Evolutionary conservation across 2,888 invertebrate genomes (phyloP), one percentile per base, ranked within the genome.

Genomic region (Odontomyia ornata): DNA sequence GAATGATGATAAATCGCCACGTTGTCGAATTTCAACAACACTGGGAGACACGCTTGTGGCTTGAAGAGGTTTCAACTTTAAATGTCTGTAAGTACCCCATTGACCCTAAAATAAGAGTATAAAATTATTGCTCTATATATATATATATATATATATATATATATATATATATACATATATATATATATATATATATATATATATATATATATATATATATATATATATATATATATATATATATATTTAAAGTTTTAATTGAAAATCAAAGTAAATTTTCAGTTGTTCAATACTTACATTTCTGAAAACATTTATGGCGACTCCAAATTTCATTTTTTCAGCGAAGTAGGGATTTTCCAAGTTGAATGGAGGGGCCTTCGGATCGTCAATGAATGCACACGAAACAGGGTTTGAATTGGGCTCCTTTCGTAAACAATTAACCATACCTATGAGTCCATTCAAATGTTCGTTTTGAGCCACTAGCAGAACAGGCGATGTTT

Each of bases 1-100:
- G 57, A 98, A 84, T 0, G 95, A 93, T 0, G 95, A 93, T 75
- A 98, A 88, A 84, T 99, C 98, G 69, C 98, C 98, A 75, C 93
- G 90, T 0, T 93, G 91, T 15, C 90, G 83, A 0, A 93, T 91
- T 85, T 95, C 95, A 1, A 93, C 92, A 84, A 91, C 95, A 7
- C 11, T 4, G 1, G 36, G 13, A 1, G 11, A 2, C 1, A 25
- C 15, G 15, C 46, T 4, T 11, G 11, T 18, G 7, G 86, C 83
- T 21, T 88, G 79, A 64, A 90, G 88, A 7, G 89, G 88, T 1
- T 79, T 78, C 0, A 96, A 84, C 0, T 91, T 88, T 11, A 95
- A 85, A 86, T 97, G 96, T n/a, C 96, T 90, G 84, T 95, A 96
- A 0, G 93, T 93, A n/a, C 96, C 93, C 93, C 86, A 86, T 80